These are phyloP conservation scores for Cephalopachus bancanus DNA, from an alignment of 2,797 vertebrate genomes.

Conservation along the genomic window DNA sequence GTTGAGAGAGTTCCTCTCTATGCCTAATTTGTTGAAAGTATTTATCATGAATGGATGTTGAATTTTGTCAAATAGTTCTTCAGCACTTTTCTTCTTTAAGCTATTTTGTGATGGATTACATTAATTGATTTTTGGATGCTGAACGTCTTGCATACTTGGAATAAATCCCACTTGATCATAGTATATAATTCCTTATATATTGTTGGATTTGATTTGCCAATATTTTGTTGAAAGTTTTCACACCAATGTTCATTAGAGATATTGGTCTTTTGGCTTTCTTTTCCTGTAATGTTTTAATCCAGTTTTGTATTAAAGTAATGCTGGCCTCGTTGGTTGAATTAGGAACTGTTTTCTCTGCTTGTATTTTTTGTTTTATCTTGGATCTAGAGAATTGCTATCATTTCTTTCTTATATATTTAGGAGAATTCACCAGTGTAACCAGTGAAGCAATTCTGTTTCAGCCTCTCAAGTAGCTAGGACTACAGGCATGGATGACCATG, in stretches of 20 bases:
- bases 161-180: neutral
- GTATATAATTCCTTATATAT: neutral
- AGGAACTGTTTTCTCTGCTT: neutral
- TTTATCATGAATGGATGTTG: neutral
- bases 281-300: neutral
- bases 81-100: neutral
- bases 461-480: no score
- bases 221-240: neutral
- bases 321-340: neutral
- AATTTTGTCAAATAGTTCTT: neutral
- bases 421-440: neutral
- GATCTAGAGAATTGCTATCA: neutral
- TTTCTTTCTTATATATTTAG: neutral
- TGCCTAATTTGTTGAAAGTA: neutral
- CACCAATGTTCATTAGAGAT: neutral
- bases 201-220: neutral
- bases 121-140: neutral
- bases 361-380: neutral
- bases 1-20: neutral
- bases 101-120: neutral
- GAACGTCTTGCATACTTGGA: neutral
- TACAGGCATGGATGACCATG: no score
- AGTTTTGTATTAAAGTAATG: neutral
- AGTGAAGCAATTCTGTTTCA: no score
- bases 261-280: neutral